Evolutionary conservation across 2,113 vertebrate species (phyloP).

Genomic region (Amia ocellicauda): DNA sequence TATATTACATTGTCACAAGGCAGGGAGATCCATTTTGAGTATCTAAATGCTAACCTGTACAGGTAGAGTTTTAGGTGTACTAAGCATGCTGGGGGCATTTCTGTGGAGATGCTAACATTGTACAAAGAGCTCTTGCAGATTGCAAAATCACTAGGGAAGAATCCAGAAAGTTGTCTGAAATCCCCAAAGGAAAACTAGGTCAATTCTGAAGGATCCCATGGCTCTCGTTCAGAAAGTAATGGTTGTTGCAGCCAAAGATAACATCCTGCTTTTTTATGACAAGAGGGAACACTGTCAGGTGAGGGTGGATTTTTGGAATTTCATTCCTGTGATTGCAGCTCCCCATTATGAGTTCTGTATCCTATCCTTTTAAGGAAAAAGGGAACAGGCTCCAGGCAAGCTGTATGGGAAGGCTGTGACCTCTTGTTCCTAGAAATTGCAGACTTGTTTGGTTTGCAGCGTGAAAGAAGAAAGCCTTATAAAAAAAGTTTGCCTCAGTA

Average conservation of each 20-base stretch:
- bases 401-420: constrained; percentile 3
- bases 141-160: neutral
- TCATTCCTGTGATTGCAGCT: neutral
- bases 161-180: neutral
- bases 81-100: too few species aligned
- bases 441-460: constrained; percentile 13
- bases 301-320: neutral
- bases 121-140: neutral
- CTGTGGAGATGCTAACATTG: too few species aligned
- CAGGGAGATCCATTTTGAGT: too few species aligned
- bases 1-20: too few species aligned
- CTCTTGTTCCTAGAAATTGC: constrained; percentile 12
- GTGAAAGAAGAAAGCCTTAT: neutral
- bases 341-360: neutral
- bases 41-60: too few species aligned
- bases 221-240: neutral
- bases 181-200: neutral
- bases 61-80: too few species aligned
- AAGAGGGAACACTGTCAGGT: neutral
- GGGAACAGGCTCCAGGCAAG: neutral
- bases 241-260: neutral
- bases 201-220: neutral
- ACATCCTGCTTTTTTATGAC: neutral
- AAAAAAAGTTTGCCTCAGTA: neutral
- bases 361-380: constrained; percentile 21